Evolutionary conservation across 2,888 invertebrate genomes (phyloP).

Genomic region (Poecilus cupreus): DNA sequence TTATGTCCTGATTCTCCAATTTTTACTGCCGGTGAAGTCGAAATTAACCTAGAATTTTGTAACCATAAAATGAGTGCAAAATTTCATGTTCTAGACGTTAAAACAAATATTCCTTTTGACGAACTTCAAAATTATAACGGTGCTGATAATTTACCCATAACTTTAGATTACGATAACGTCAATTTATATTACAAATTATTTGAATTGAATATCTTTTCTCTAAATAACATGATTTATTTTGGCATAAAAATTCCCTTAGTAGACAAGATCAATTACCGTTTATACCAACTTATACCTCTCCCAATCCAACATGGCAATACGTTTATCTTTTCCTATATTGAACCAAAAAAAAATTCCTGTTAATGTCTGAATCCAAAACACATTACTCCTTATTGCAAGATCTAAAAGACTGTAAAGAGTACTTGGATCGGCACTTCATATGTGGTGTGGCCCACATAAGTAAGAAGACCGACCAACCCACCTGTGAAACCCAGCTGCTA

Average conservation of each 20-base stretch:
- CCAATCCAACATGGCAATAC: constrained; percentile 56
- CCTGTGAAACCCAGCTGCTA: too few species aligned
- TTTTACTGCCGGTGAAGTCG: background rate
- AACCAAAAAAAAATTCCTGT: constrained; percentile 51
- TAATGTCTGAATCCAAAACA: constrained; percentile 30
- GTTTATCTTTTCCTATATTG: constrained; percentile 58
- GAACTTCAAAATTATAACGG: too few species aligned
- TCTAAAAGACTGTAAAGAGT: constrained; percentile 46
- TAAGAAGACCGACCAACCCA: constrained; percentile 33
- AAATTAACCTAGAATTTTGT: background rate
- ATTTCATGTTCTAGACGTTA: background rate
- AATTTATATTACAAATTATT: constrained; percentile 18
- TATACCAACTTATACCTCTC: constrained; percentile 51
- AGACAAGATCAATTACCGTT: background rate
- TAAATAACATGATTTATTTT: background rate
- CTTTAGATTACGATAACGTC: too few species aligned
- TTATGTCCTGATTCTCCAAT: background rate
- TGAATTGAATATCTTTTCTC: background rate
- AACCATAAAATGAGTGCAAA: background rate
- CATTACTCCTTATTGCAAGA: constrained; percentile 42
- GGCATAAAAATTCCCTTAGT: constrained; percentile 7
- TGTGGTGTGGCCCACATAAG: constrained; percentile 41
- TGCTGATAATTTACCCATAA: too few species aligned
- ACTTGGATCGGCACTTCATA: constrained; percentile 39
- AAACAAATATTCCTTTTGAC: constrained; percentile 2